Conservation (phyloP, 2,113 vertebrate species). For the Colossoma macropomum region DNA sequence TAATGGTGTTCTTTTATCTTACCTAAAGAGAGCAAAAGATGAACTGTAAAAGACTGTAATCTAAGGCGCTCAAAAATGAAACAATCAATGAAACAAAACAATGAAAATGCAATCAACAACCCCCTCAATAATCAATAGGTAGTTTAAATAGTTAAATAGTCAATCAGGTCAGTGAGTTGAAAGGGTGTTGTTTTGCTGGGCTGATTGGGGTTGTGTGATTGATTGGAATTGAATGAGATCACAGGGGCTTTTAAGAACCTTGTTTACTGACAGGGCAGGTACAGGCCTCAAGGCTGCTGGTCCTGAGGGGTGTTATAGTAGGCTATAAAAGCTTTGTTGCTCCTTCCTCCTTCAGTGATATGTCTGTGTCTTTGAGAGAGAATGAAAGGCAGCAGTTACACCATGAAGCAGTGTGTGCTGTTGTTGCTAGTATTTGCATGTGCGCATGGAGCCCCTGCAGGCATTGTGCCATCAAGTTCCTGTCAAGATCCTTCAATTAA, state of each 20-base stretch:
- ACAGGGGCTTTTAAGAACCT: slow-evolving; percentile 27
- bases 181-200: not conserved
- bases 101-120: not conserved
- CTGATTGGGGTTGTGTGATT: slow-evolving; percentile 31
- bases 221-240: slow-evolving; percentile 34
- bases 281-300: slow-evolving; percentile 15
- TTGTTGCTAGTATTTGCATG: slow-evolving; percentile 57
- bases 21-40: not conserved
- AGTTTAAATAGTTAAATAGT: slow-evolving; percentile 4
- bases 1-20: not conserved
- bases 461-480: slow-evolving; percentile 43
- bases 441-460: slow-evolving; percentile 60
- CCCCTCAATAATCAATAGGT: slow-evolving; percentile 22
- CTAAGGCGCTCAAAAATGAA: not conserved
- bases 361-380: not conserved
- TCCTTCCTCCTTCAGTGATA: not conserved
- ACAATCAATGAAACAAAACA: too few species aligned
- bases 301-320: not conserved
- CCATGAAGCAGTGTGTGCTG: slow-evolving; percentile 66
- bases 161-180: slow-evolving; percentile 12
- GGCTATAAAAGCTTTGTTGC: slow-evolving; percentile 28
- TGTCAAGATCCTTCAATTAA: slow-evolving; percentile 59
- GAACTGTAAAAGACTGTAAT: not conserved
- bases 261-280: slow-evolving; percentile 44
- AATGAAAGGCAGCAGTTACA: slow-evolving; percentile 30